phyloP scores from a whole-genome alignment of 2,888 invertebrate species.

The Pandemis corylana region DNA sequence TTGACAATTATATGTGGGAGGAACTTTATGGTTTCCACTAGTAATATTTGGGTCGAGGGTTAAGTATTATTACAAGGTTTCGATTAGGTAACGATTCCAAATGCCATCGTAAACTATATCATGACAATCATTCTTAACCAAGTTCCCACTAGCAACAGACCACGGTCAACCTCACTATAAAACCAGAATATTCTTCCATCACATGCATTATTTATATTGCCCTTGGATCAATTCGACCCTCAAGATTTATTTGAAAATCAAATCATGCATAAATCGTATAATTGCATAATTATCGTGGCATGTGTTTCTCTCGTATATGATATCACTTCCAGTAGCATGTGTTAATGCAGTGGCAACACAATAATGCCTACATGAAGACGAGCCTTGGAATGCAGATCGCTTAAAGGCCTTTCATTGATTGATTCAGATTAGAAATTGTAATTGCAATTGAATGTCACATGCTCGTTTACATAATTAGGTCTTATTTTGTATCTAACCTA shows the following conservation, averaged over 20 bases:
- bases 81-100: neutral
- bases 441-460: conserved; percentile 32
- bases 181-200: conserved; percentile 63
- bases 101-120: conserved; percentile 1
- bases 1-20: no score
- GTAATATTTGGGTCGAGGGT: no score
- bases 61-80: neutral
- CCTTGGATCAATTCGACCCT: conserved; percentile 60
- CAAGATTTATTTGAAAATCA: conserved; percentile 62
- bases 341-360: conserved; percentile 29
- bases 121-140: conserved; percentile 3
- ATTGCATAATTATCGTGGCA: conserved; percentile 50
- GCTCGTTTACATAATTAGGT: conserved; percentile 13
- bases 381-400: conserved; percentile 30
- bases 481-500: neutral
- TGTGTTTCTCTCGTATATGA: conserved; percentile 47
- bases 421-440: conserved; percentile 33
- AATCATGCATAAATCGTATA: conserved; percentile 55
- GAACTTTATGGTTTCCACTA: no score
- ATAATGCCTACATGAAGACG: conserved; percentile 14
- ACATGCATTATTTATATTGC: conserved; percentile 54
- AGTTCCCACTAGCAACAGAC: conserved; percentile 38
- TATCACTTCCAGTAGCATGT: conserved; percentile 47
- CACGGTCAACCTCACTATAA: conserved; percentile 48
- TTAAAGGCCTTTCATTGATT: conserved; percentile 35